A percentile compares a stretch with the other conserved stretches of the same genome.
Evolutionary conservation across 2,113 vertebrate species (phyloP).

Genomic region (Cheirogaleus medius): DNA sequence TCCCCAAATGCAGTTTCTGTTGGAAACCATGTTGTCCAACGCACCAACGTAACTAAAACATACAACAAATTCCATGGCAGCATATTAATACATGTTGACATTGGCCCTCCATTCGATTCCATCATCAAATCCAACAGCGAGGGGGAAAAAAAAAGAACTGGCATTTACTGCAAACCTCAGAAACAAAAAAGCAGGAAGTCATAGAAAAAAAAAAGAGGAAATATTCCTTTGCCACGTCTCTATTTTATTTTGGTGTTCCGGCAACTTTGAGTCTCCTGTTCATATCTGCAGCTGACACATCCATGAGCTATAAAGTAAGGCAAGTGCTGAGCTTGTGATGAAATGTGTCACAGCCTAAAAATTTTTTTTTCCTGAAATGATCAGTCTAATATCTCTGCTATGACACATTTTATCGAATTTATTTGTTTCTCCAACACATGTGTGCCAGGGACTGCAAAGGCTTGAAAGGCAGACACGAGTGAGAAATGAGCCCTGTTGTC

Average conservation of each 20-base stretch:
- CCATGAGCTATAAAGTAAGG: neutral
- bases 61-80: fast-evolving
- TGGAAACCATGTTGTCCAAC: fast-evolving
- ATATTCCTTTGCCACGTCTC: fast-evolving
- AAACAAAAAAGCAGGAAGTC: neutral
- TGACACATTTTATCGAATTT: neutral
- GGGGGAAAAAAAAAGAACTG: no score
- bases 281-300: fast-evolving
- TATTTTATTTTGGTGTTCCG: neutral
- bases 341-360: neutral
- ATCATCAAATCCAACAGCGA: no score
- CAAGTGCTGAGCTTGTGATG: no score
- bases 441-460: neutral
- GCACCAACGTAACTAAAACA: neutral
- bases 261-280: neutral
- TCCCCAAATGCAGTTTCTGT: fast-evolving
- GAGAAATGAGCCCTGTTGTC: neutral
- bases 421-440: neutral
- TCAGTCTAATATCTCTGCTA: no score
- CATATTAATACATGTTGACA: fast-evolving
- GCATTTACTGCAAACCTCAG: neutral
- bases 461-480: neutral
- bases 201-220: neutral
- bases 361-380: neutral
- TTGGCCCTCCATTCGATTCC: fast-evolving